Base-by-base conservation (phyloP, 2,888 invertebrate species). In the Nasonovia ribisnigri region DNA sequence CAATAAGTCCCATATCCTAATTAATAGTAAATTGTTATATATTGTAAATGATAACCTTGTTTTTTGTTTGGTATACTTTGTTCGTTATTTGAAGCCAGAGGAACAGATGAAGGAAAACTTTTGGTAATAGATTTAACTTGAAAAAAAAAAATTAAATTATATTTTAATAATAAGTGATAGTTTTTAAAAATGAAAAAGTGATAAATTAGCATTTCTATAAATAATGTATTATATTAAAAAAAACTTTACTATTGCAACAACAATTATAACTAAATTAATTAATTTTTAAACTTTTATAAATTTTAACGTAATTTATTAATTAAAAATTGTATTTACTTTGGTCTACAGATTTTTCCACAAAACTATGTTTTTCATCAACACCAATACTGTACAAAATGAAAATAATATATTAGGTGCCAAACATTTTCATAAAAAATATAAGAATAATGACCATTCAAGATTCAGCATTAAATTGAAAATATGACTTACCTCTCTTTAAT, bases 401-500 rank as follows among this genome's bases (percentile, higher is more conserved):
- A 77, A 36, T n/a, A 77, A 77, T 36, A 20, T 29, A 77, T 36
- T 77, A 24, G 16, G 6, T 36, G 20, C 36, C 36, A 8, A 20
- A 77, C 36, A 77, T 77, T 77, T 20, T 36, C 36, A 77, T 36
- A 77, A 36, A 77, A 10, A 36, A 6, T 67, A 67, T 36, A 20
- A 67, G 6, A 36, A 67, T 36, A 67, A 67, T 20, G 16, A 36
- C 20, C 54, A 54, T 54, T 20, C 54, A 20, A 51, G 20, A 77
- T 77, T 20, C 8, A 29, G 5, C 20, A 77, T 20, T 16, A 6
- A 77, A 77, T 42, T 77, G 5, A 77, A 86, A 60, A 87, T 92
- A 54, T 36, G 11, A 77, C 77, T 54, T 86, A 26, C 93, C 60
- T 93, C 90, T 93, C 90, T 86, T 93, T 93, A 29, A 90, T 43